phyloP scores from a whole-genome alignment of 1,140 invertebrate species.

The Bathynomus jamesi region DNA sequence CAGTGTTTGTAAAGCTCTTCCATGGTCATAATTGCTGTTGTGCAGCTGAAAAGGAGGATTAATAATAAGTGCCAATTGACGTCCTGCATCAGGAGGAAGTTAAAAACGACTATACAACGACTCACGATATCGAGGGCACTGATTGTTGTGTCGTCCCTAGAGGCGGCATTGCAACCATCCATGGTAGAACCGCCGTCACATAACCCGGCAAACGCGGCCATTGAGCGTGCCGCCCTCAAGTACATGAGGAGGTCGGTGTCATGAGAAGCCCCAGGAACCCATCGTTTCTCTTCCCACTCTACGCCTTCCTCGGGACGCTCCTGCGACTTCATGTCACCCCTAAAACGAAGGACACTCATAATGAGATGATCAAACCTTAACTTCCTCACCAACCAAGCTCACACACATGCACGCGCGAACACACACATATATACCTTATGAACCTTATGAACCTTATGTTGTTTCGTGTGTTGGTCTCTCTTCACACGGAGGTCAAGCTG shows the following conservation, averaged over 20 bases:
- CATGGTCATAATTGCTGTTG: slow-evolving; percentile 88
- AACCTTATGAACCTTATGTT: too few species aligned
- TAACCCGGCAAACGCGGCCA: slow-evolving; percentile 93
- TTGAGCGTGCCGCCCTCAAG: slow-evolving; percentile 85
- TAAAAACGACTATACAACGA: slow-evolving; percentile 9
- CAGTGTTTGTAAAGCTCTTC: slow-evolving; percentile 86
- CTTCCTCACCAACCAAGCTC: not conserved
- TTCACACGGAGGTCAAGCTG: too few species aligned
- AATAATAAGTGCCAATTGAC: not conserved
- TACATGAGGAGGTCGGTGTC: slow-evolving; percentile 96
- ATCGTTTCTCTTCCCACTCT: slow-evolving; percentile 78
- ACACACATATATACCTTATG: too few species aligned
- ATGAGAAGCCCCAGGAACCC: slow-evolving; percentile 80
- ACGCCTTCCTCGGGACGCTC: slow-evolving; percentile 20
- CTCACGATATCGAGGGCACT: slow-evolving; percentile 87
- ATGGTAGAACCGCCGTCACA: slow-evolving; percentile 94
- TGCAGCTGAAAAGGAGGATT: slow-evolving; percentile 57
- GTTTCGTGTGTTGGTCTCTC: too few species aligned
- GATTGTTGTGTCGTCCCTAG: slow-evolving; percentile 93
- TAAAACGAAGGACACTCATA: not conserved
- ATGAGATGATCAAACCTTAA: not conserved
- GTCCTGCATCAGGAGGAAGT: not conserved
- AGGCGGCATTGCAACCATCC: slow-evolving; percentile 91
- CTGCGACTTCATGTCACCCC: slow-evolving; percentile 18
- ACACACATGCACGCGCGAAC: too few species aligned